A percentile compares a stretch with the other conserved stretches of the same genome.
Conservation (phyloP, 2,888 invertebrate species). For the Nephrocerus scutellatus region DNA sequence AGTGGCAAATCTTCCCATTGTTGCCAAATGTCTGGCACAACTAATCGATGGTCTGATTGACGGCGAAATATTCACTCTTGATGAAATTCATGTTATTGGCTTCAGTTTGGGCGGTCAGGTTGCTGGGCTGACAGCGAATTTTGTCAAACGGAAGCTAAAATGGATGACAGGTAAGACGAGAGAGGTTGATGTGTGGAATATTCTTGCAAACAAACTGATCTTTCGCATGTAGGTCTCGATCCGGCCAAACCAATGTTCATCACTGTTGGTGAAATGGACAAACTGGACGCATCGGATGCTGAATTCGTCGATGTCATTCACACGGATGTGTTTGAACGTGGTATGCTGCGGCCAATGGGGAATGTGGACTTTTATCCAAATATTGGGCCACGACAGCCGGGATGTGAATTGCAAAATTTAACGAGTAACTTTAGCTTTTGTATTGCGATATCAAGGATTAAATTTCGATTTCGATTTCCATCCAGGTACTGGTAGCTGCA, state of each 20-base stretch:
- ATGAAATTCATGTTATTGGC: constrained; percentile 55
- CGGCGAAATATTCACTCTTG: constrained; percentile 44
- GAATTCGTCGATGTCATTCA: constrained; percentile 59
- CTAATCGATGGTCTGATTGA: constrained; percentile 52
- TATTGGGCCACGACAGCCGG: constrained; percentile 54
- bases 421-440: constrained; percentile 15
- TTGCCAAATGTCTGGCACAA: constrained; percentile 56
- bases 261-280: constrained; percentile 45
- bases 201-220: too few relatives aligned
- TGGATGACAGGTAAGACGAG: constrained; percentile 52
- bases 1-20: constrained; percentile 53
- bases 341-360: constrained; percentile 50
- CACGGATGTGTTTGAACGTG: constrained; percentile 55
- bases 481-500: constrained; percentile 53
- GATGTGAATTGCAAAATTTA: constrained; percentile 47
- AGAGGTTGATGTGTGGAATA: too few relatives aligned
- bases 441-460: background rate
- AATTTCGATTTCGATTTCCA: constrained; percentile 12
- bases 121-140: constrained; percentile 51
- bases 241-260: constrained; percentile 60
- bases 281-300: constrained; percentile 54
- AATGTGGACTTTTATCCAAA: constrained; percentile 56
- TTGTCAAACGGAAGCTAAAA: constrained; percentile 48
- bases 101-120: constrained; percentile 60
- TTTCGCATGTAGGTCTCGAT: constrained; percentile 56